Conservation (phyloP, 2,888 invertebrate genomes). For the Eupithecia vulgata region DNA sequence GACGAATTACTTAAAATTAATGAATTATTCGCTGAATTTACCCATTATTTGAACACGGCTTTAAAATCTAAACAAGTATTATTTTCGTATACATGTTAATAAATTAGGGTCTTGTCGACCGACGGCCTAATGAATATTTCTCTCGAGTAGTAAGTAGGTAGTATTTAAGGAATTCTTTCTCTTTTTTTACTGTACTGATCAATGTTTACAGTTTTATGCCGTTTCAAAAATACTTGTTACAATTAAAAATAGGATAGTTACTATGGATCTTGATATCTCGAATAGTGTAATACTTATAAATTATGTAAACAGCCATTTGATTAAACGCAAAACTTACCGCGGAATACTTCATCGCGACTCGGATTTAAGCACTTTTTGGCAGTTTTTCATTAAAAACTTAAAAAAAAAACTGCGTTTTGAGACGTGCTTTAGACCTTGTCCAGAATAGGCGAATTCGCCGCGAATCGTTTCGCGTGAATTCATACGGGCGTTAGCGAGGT, state of each 20-base stretch:
- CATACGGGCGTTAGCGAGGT: too few species aligned
- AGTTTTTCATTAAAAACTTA: too few species aligned
- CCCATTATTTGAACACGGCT: slow-evolving; percentile 41
- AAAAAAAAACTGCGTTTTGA: too few species aligned
- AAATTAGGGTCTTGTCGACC: slow-evolving; percentile 24
- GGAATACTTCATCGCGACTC: too few species aligned
- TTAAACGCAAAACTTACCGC: neutral
- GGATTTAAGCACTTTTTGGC: too few species aligned
- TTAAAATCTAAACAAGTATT: slow-evolving; percentile 47
- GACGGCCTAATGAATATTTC: slow-evolving; percentile 44
- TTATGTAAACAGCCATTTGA: neutral
- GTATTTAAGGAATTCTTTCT: neutral
- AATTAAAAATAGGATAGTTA: neutral
- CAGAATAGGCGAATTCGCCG: too few species aligned
- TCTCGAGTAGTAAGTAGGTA: slow-evolving; percentile 45
- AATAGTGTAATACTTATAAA: neutral
- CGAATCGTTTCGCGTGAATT: too few species aligned
- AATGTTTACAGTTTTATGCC: neutral
- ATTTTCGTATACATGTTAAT: slow-evolving; percentile 49
- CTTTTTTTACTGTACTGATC: neutral
- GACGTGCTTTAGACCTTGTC: too few species aligned
- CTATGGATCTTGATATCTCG: neutral
- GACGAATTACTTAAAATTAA: neutral
- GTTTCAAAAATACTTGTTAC: neutral
- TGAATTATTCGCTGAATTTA: neutral